Evolutionary conservation across 2,888 invertebrate genomes (phyloP).

Genomic region (Napeogenes sylphis): DNA sequence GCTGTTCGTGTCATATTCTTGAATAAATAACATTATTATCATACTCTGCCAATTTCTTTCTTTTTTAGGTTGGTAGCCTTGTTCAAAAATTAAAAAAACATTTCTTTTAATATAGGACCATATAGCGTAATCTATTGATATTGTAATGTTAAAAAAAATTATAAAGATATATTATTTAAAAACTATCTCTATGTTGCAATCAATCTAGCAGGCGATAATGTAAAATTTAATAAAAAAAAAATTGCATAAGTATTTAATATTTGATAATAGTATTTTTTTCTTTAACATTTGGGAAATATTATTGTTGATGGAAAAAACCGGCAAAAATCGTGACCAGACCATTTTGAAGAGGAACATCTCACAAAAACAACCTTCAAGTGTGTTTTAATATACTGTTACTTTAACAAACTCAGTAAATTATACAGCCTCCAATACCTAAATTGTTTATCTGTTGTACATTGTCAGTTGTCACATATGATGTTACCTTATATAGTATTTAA

Average conservation of each 20-base stretch:
- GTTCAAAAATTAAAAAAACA: neutral
- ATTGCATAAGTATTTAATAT: no score
- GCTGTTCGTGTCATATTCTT: neutral
- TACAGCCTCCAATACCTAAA: neutral
- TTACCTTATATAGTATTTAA: slow-evolving; percentile 9
- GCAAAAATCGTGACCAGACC: slow-evolving; percentile 7
- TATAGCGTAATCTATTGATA: no score
- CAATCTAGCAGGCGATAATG: no score
- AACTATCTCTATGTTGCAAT: no score
- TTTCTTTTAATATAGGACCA: neutral
- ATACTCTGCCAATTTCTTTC: slow-evolving; percentile 3
- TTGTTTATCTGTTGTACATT: no score
- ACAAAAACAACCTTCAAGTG: slow-evolving; percentile 5
- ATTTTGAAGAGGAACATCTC: neutral
- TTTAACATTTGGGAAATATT: no score
- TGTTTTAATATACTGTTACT: neutral
- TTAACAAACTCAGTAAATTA: neutral
- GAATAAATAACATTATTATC: neutral
- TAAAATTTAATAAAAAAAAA: no score
- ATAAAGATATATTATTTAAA: no score
- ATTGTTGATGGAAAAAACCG: slow-evolving; percentile 13
- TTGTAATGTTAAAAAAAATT: neutral
- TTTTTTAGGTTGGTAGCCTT: neutral
- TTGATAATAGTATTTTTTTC: no score
- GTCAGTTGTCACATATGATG: no score